Evolutionary conservation across 2,797 vertebrate genomes (phyloP).

Genomic region (Etheostoma perlongum): DNA sequence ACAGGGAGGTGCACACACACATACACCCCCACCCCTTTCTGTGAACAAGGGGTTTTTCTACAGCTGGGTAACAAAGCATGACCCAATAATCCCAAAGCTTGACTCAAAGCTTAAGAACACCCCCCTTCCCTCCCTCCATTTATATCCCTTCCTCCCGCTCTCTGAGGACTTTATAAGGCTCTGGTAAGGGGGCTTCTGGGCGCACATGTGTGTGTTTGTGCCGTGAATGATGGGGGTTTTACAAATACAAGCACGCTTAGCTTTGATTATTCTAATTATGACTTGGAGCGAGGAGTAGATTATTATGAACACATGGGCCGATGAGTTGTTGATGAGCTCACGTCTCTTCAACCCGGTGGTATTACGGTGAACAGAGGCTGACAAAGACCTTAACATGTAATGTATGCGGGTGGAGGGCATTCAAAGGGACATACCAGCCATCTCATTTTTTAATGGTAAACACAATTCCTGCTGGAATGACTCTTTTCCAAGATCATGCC

Average conservation of each 20-base stretch:
- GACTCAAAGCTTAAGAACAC: slow-evolving; percentile 82
- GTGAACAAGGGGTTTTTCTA: slow-evolving; percentile 85
- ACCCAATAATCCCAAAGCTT: slow-evolving; percentile 88
- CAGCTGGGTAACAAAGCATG: slow-evolving; percentile 90
- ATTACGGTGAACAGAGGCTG: slow-evolving; percentile 47
- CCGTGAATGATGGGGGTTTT: slow-evolving; percentile 6
- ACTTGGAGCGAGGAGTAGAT: slow-evolving; percentile 75
- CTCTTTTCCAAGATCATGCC: not conserved
- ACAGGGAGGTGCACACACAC: slow-evolving; percentile 41
- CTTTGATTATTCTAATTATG: slow-evolving; percentile 87
- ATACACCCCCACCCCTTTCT: slow-evolving; percentile 58
- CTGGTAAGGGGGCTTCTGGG: slow-evolving; percentile 56
- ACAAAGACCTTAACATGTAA: slow-evolving; percentile 43
- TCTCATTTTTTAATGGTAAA: slow-evolving; percentile 15
- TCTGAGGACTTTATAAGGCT: slow-evolving; percentile 85
- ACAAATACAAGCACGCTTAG: slow-evolving; percentile 76
- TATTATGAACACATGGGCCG: slow-evolving; percentile 75
- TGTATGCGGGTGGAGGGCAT: slow-evolving; percentile 7
- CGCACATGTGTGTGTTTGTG: slow-evolving; percentile 25
- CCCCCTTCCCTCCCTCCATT: slow-evolving; percentile 62
- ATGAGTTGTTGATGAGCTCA: slow-evolving; percentile 77
- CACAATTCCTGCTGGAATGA: not conserved
- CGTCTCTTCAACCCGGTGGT: slow-evolving; percentile 52
- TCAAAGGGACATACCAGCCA: slow-evolving; percentile 3
- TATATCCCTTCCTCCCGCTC: slow-evolving; percentile 79